Evolutionary conservation across 92 coral and sea anemone species (phyloP).

Genomic region (Epizoanthus ramosus): DNA sequence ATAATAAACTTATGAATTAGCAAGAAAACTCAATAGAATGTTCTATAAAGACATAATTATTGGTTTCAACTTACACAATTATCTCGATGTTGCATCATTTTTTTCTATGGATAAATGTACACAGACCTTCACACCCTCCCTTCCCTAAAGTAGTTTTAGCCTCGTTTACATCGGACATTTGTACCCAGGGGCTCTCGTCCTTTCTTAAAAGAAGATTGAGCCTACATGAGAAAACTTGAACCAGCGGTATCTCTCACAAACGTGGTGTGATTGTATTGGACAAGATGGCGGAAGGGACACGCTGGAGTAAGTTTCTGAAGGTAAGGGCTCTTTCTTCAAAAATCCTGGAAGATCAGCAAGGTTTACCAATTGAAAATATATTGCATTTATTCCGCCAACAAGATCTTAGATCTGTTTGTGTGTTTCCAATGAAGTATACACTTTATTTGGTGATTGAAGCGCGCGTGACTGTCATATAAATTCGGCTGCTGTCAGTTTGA

Average conservation of each 20-base stretch:
- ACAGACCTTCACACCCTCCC: not conserved
- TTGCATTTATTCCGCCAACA: not conserved
- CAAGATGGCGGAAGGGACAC: conserved; percentile 42
- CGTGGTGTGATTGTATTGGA: conserved; percentile 41
- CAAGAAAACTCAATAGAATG: not conserved
- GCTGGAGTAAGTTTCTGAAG: conserved; percentile 18
- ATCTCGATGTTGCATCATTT: too few relatives aligned
- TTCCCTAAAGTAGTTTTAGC: not conserved
- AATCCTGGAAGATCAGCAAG: not conserved
- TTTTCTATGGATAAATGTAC: too few relatives aligned
- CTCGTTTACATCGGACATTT: not conserved
- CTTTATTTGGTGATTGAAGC: not conserved
- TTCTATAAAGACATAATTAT: too few relatives aligned
- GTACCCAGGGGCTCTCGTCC: not conserved
- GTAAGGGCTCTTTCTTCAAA: not conserved
- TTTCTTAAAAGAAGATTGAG: not conserved
- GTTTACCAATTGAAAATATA: not conserved
- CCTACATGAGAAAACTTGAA: not conserved
- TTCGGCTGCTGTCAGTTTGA: too few relatives aligned
- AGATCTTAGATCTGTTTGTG: not conserved
- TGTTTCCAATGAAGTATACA: not conserved
- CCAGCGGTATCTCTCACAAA: conserved; percentile 24
- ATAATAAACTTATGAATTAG: not conserved
- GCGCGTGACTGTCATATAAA: conserved; percentile 4
- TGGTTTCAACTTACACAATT: too few relatives aligned